phyloP scores from a whole-genome alignment of 1,140 invertebrate species.

The Sinonovacula constricta region DNA sequence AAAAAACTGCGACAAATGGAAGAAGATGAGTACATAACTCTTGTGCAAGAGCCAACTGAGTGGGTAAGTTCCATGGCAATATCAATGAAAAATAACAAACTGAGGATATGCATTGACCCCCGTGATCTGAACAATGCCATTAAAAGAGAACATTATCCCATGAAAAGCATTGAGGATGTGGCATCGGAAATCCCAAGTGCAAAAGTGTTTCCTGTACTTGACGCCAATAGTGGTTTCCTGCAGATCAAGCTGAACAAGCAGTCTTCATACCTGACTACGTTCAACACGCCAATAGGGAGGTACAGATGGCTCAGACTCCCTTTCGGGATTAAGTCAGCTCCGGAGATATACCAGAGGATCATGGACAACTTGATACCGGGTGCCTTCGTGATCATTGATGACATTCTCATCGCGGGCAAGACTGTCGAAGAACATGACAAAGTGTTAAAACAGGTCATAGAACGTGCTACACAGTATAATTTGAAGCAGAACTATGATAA shows the following conservation, averaged over 20 bases:
- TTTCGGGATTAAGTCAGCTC: constrained; percentile 57
- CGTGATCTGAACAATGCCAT: constrained; percentile 57
- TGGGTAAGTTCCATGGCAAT: constrained; percentile 56
- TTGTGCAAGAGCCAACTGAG: no score
- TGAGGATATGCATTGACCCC: constrained; percentile 57
- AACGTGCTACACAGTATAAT: constrained; percentile 67
- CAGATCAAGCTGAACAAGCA: constrained; percentile 50
- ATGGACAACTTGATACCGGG: constrained; percentile 70
- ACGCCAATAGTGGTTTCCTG: constrained; percentile 41
- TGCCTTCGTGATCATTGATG: constrained; percentile 62
- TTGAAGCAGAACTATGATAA: constrained; percentile 58
- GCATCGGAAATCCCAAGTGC: constrained; percentile 18
- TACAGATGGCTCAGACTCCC: constrained; percentile 54
- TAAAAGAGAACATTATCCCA: no score
- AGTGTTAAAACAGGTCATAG: constrained; percentile 69
- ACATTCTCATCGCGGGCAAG: constrained; percentile 45
- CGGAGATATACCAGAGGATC: constrained; percentile 78
- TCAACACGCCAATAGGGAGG: constrained; percentile 52
- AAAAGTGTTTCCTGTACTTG: constrained; percentile 45
- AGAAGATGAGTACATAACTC: constrained; percentile 48
- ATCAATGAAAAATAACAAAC: constrained; percentile 37
- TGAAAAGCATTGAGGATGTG: constrained; percentile 50
- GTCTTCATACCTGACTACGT: constrained; percentile 25
- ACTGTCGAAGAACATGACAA: constrained; percentile 52
- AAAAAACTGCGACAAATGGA: constrained; percentile 48